Evolutionary conservation across 2,888 invertebrate genomes (phyloP), one percentile per base, ranked within the genome.

Genomic region (Syrphus vitripennis): DNA sequence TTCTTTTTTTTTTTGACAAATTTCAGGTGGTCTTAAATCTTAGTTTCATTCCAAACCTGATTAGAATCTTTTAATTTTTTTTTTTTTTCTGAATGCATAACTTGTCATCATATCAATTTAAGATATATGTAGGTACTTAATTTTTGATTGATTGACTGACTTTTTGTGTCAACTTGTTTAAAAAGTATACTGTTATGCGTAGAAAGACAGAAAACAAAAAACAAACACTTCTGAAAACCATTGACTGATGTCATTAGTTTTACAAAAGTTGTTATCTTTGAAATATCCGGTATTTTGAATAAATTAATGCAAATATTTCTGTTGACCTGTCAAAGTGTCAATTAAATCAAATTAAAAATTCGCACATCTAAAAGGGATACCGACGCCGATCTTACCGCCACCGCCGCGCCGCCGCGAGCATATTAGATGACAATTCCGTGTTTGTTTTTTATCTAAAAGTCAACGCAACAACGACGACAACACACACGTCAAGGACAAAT

Each of bases 401-500:
- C 34, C 59, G 59, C 5, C 37, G 3, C n/a, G n/a, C n/a, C n/a
- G n/a, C 4, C 9, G 59, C 3, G 4, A 59, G 1, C 21, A 26
- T n/a, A n/a, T 63, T 26, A 42, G 42, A 59, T 42, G 29, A 16
- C 16, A 42, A 29, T 42, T 63, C 26, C 42, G 26, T 16, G 21
- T 61, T 50, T 4, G 12, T 24, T 50, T 40, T 67, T 26, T 69
- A 80, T 75, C 53, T 5, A n/a, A 31, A 37, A 63, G 42, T 21
- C 14, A 34, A 48, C 63, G n/a, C n/a, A 12, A 59, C 19, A 2
- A 31, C 59, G 14, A 34, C 19, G 4, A n/a, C n/a, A n/a, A n/a
- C n/a, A n/a, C n/a, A n/a, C 29, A 31, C 29, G 40, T 45, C 82
- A 82, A 77, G 77, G 83, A 37, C 83, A 74, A 40, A 14, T 21